Conservation (phyloP, 2,797 vertebrate species). For the Cirrhinus mrigala region DNA sequence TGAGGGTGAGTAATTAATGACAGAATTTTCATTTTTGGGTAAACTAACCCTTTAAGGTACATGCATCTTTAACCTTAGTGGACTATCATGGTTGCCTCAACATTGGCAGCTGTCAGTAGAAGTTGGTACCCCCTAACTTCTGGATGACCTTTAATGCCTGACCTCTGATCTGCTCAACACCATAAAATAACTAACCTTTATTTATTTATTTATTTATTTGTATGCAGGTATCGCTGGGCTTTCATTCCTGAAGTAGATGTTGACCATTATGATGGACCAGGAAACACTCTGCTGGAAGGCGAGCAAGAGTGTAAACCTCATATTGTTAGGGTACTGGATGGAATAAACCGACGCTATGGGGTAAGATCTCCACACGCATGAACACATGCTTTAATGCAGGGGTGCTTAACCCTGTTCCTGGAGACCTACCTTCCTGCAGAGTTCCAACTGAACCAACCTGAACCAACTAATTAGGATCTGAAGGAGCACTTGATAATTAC, state of each 20-base stretch:
- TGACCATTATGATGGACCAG: conserved; percentile 76
- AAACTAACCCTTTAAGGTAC: background rate
- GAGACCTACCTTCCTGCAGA: no score
- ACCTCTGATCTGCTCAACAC: background rate
- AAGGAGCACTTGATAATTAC: no score
- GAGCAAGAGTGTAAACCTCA: conserved; percentile 90
- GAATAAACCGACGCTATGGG: conserved; percentile 84
- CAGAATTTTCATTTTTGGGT: no score
- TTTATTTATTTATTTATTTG: conserved; percentile 19
- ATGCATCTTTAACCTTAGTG: background rate
- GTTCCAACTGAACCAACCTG: no score
- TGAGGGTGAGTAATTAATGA: no score
- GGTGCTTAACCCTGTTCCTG: no score
- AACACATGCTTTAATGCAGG: background rate
- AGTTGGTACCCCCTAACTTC: background rate
- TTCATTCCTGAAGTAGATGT: conserved; percentile 96
- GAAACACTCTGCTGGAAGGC: conserved; percentile 82
- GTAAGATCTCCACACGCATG: conserved; percentile 71
- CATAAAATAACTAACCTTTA: background rate
- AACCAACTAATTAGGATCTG: no score
- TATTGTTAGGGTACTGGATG: conserved; percentile 85
- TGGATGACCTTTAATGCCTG: background rate
- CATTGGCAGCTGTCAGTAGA: conserved; percentile 8
- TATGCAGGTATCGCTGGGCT: conserved; percentile 93
- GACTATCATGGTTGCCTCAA: background rate